Conservation (phyloP, 2,113 vertebrate genomes). For the Dunckerocampus dactyliophorus region DNA sequence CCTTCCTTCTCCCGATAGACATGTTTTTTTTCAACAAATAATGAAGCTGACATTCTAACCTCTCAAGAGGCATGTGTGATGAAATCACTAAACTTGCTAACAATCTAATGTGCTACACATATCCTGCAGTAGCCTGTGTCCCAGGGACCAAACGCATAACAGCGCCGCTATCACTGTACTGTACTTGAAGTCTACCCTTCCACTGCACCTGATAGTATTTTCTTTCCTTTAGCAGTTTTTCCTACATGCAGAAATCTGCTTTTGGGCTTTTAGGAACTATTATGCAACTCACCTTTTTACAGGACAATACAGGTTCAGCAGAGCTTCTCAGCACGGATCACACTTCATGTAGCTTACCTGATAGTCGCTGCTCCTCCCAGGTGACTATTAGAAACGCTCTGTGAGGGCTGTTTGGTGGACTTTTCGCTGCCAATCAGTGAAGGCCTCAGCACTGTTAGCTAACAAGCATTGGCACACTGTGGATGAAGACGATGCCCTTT, state of each 20-base stretch:
- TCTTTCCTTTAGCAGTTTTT: slow-evolving; percentile 35
- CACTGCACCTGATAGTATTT: slow-evolving; percentile 10
- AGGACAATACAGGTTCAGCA: slow-evolving; percentile 53
- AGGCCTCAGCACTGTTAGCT: slow-evolving; percentile 61
- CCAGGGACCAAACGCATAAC: slow-evolving; percentile 47
- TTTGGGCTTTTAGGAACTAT: slow-evolving; percentile 29
- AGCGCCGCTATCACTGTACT: slow-evolving; percentile 42
- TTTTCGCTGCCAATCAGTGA: slow-evolving; percentile 31
- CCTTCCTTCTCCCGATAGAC: slow-evolving; percentile 36
- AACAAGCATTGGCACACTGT: slow-evolving; percentile 36
- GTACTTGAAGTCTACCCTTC: slow-evolving; percentile 44
- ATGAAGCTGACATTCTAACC: slow-evolving; percentile 4
- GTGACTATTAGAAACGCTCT: background rate
- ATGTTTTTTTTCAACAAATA: background rate
- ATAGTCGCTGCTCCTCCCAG: background rate
- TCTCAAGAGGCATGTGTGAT: slow-evolving; percentile 11
- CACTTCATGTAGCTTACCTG: slow-evolving; percentile 19
- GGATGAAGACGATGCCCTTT: slow-evolving; percentile 7
- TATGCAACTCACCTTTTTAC: slow-evolving; percentile 58
- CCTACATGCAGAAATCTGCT: slow-evolving; percentile 20
- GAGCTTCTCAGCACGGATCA: slow-evolving; percentile 34
- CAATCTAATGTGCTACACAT: slow-evolving; percentile 5
- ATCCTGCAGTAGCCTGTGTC: slow-evolving; percentile 34
- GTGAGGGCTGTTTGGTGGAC: slow-evolving; percentile 26
- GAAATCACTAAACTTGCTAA: slow-evolving; percentile 17